A percentile compares a stretch with the other conserved stretches of the same genome.
These are phyloP conservation scores for Dreissena rostriformis DNA, from an alignment of 1,140 invertebrate genomes.

Conservation along the genomic window DNA sequence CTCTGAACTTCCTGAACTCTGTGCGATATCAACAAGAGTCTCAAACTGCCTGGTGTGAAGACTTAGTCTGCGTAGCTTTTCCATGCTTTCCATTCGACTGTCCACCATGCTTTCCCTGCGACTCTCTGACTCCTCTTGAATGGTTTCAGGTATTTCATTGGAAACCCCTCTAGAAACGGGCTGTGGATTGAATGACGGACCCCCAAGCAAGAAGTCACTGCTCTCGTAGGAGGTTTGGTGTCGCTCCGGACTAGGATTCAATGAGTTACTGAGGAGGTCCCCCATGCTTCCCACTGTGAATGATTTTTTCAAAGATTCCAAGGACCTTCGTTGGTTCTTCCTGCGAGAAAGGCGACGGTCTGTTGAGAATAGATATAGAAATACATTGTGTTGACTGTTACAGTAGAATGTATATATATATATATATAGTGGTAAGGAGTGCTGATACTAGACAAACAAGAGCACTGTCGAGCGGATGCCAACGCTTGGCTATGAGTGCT, in stretches of 20 bases:
- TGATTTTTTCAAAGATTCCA: conserved; percentile 50
- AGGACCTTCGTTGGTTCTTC: conserved; percentile 51
- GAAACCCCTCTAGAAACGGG: conserved; percentile 21
- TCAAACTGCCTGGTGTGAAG: conserved; percentile 10
- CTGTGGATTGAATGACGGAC: conserved; percentile 1
- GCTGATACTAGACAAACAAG: too few species aligned
- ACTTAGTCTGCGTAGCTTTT: neutral
- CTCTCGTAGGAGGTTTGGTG: too few species aligned
- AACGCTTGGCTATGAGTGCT: too few species aligned
- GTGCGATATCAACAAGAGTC: conserved; percentile 38
- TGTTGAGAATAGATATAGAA: neutral
- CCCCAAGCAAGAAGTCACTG: conserved; percentile 3
- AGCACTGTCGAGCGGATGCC: too few species aligned
- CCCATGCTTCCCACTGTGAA: conserved; percentile 32
- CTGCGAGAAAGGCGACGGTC: conserved; percentile 49
- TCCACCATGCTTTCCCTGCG: conserved; percentile 35
- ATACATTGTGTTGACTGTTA: too few species aligned
- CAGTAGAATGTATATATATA: too few species aligned
- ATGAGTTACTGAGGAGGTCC: neutral
- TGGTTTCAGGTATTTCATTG: conserved; percentile 52
- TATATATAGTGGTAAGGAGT: too few species aligned
- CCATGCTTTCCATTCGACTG: neutral
- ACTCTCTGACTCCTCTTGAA: conserved; percentile 42
- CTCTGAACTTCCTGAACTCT: conserved; percentile 39
- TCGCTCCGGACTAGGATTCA: too few species aligned